A percentile compares a stretch with the other conserved stretches of the same genome.
phyloP scores from a whole-genome alignment of 2,113 vertebrate genomes.

The Bubalus kerabau region DNA sequence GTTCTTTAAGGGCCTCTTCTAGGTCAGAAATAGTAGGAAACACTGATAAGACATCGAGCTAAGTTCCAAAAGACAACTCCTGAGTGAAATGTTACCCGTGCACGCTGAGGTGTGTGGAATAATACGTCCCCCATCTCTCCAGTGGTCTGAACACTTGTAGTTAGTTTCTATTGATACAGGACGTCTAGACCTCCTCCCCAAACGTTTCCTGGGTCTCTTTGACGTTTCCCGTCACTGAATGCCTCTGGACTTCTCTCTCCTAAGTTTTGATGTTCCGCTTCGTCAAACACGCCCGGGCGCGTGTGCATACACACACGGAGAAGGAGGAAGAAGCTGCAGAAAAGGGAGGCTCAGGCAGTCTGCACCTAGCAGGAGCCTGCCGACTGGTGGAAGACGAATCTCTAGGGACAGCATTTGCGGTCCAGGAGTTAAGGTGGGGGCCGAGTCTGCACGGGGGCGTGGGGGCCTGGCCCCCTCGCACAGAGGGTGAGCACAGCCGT shows the following conservation, averaged over 20 bases:
- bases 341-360: background rate
- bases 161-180: background rate
- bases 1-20: background rate
- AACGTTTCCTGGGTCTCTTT: background rate
- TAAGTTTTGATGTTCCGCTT: background rate
- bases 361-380: fast-evolving
- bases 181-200: background rate
- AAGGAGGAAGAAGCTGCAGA: background rate
- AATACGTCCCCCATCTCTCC: fast-evolving
- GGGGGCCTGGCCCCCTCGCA: fast-evolving
- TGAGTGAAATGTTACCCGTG: fast-evolving
- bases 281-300: background rate
- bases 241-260: background rate
- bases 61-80: background rate
- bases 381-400: fast-evolving
- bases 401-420: too few relatives aligned
- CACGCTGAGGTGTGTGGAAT: background rate
- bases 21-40: constrained; percentile 35
- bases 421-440: background rate
- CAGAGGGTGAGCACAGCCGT: background rate
- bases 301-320: fast-evolving
- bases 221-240: background rate
- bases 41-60: background rate
- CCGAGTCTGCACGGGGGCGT: too few relatives aligned
- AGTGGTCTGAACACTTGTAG: background rate